A percentile compares a stretch with the other conserved stretches of the same genome.
These are phyloP conservation scores for Acrossocheilus fasciatus DNA, from an alignment of 2,797 vertebrate species.

Conservation along the genomic window DNA sequence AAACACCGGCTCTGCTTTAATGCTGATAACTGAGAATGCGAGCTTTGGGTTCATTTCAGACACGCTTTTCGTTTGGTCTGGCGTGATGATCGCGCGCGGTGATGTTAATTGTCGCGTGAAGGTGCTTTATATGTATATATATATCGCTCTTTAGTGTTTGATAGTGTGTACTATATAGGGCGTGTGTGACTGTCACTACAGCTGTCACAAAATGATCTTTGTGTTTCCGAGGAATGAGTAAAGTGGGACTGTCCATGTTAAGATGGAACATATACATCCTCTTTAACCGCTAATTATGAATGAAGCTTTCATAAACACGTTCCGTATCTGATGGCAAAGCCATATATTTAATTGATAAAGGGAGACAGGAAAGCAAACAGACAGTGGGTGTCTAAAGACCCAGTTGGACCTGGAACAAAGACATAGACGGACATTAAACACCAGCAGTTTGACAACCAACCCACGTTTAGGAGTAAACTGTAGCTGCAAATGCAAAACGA, in stretches of 20 bases:
- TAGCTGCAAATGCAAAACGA: not conserved
- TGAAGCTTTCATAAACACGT: not conserved
- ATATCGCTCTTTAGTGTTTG: conserved; percentile 1
- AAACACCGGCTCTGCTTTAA: not conserved
- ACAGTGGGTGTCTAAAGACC: conserved; percentile 12
- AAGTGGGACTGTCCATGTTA: not conserved
- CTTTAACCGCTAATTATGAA: not conserved
- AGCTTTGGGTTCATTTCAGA: not conserved
- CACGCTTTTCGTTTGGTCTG: not conserved
- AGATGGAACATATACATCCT: not conserved
- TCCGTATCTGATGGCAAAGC: not conserved
- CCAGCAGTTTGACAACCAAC: not conserved
- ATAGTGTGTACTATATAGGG: not conserved
- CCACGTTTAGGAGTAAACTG: not conserved
- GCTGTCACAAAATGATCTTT: not conserved
- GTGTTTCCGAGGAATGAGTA: not conserved
- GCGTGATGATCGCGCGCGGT: not conserved
- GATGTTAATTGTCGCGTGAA: not conserved
- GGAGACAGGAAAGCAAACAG: conserved; percentile 9
- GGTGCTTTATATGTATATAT: not conserved
- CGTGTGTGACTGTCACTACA: not conserved
- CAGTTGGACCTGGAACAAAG: conserved; percentile 22
- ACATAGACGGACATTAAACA: not conserved
- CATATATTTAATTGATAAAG: not conserved
- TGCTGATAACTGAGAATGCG: not conserved